Evolutionary conservation across 1,140 invertebrate genomes (phyloP), one percentile per base, ranked within the genome.

Genomic region (Philaenus spumarius): DNA sequence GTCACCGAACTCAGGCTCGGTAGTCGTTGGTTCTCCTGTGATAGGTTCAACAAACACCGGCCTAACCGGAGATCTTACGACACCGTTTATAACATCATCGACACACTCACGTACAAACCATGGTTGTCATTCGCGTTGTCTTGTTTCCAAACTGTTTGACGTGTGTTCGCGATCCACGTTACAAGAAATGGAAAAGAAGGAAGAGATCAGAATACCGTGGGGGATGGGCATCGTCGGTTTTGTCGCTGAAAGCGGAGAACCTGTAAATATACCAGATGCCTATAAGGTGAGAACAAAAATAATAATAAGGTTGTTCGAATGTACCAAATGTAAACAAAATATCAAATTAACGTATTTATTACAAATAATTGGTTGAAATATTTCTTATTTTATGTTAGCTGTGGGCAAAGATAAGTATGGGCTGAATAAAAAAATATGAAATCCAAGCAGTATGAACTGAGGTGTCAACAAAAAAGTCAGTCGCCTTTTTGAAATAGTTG

Each of bases 71-170:
- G 47, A 26, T 17, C 42, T 1, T 2, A 4, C 2, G 1, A 11
- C 14, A 23, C 50, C 52, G 15, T 34, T 39, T 53, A 58, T 24
- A 17, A 45, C 50, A 0, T 48, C 48, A 7, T 34, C 60, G 9
- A 56, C 37, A 23, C 48, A 58, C 43, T 17, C 24, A 12, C 37
- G 23, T 46, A 23, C 48, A 12, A 35, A 52, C 47, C n/a, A 50
- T 15, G 65, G 64, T 30, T 66, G 67, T 26, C 62, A 66, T 23
- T 64, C 60, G 35, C 66, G 88, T 67, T 90, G 82, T 73, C 78
- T 97, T 51, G 92, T 94, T 30, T 94, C 92, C 39, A 95, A 94
- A 71, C 76, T 97, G 57, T 97, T 97, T 75, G 94, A 97, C 72
- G 93, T 97, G 14, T 92, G 87, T 67, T 89, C 89, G 57, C 83